Conservation (phyloP, 1,140 invertebrate species). For the Drosophila ohnishii region DNA sequence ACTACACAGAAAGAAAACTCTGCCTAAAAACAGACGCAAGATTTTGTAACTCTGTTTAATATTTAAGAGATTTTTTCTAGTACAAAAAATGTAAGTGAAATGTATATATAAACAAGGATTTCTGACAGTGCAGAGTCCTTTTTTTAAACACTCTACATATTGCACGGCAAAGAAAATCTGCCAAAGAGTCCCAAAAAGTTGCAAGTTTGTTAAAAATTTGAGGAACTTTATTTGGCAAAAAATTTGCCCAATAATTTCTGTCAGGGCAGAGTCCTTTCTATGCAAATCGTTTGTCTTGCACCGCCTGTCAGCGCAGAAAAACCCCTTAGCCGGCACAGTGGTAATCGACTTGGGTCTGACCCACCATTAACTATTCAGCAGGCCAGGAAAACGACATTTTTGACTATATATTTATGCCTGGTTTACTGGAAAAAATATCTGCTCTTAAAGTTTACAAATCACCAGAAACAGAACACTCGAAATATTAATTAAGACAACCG, state of each 20-base stretch:
- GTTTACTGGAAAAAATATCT: neutral
- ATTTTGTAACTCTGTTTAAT: neutral
- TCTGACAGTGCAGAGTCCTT: conserved; percentile 8
- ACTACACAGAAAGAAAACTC: neutral
- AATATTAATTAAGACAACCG: neutral
- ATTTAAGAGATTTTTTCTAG: too few relatives aligned
- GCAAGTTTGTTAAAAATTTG: too few relatives aligned
- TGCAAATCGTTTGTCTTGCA: conserved; percentile 54
- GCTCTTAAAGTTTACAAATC: neutral
- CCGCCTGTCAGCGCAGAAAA: conserved; percentile 28
- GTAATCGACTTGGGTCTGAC: conserved; percentile 21
- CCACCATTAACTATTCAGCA: conserved; percentile 33
- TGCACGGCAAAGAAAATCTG: neutral
- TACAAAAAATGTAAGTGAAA: neutral
- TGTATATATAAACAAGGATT: neutral
- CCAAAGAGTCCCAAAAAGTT: neutral
- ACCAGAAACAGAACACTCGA: neutral
- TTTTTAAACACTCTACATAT: neutral
- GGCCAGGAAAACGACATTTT: neutral
- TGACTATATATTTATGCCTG: neutral
- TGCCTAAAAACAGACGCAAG: neutral
- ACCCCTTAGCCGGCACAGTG: conserved; percentile 12
- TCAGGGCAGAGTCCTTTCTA: conserved; percentile 13
- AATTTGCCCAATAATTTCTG: neutral
- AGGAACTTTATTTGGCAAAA: neutral